phyloP scores from a whole-genome alignment of 2,113 vertebrate species.

The Hyaena hyaena region DNA sequence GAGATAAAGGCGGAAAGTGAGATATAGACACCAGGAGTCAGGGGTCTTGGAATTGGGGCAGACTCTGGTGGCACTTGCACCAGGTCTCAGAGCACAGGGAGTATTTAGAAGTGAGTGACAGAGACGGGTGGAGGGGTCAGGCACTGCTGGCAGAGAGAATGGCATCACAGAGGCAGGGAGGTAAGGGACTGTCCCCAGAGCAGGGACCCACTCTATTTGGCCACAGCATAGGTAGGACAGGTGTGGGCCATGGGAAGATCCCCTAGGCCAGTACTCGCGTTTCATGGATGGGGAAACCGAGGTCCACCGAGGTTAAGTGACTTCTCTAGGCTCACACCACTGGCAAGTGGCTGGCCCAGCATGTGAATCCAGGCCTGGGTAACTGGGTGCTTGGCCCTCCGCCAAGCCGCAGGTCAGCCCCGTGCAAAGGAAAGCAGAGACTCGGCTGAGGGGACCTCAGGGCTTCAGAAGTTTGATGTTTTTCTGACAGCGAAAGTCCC shows the following conservation, averaged over 20 bases:
- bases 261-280: not conserved
- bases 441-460: not conserved
- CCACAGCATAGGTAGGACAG: not conserved
- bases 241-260: too few species aligned
- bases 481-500: not conserved
- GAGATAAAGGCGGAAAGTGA: not conserved
- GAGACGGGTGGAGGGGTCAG: rapidly evolving
- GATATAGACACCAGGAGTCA: not conserved
- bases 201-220: not conserved
- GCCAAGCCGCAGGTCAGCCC: not conserved
- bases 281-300: not conserved
- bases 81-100: not conserved
- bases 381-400: not conserved
- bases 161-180: not conserved
- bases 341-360: not conserved
- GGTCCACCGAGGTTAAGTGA: not conserved
- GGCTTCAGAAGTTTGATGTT: not conserved
- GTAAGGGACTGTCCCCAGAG: not conserved
- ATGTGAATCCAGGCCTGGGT: not conserved
- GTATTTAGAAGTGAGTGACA: not conserved
- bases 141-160: not conserved
- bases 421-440: not conserved
- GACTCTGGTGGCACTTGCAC: not conserved
- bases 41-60: not conserved
- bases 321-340: not conserved